Evolutionary conservation across 2,113 vertebrate species (phyloP).

Genomic region (Mus spicilegus): DNA sequence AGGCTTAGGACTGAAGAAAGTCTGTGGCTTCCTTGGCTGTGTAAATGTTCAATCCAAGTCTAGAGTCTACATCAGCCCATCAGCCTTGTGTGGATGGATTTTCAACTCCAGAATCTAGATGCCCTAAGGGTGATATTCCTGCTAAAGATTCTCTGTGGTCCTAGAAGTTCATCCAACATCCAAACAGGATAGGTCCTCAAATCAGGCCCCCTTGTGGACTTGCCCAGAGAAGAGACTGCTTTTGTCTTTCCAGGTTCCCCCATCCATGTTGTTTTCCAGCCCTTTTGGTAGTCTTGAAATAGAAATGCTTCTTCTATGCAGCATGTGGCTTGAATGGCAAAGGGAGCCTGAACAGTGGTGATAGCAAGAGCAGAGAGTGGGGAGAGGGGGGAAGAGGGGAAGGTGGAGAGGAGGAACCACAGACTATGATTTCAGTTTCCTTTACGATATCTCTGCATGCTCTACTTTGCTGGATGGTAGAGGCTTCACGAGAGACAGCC

Average conservation of each 20-base stretch:
- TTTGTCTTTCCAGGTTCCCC: background rate
- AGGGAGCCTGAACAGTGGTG: fast-evolving
- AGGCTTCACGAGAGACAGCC: background rate
- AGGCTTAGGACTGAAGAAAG: background rate
- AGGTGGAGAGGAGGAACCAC: background rate
- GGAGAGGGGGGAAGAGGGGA: background rate
- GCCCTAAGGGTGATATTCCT: background rate
- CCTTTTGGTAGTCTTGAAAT: background rate
- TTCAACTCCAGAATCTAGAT: background rate
- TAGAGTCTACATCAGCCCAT: fast-evolving
- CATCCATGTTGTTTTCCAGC: background rate
- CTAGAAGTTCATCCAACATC: background rate
- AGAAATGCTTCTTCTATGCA: background rate
- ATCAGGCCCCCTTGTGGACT: background rate
- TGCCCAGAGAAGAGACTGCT: background rate
- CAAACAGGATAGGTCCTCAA: background rate
- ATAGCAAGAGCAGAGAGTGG: background rate
- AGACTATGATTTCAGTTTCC: background rate
- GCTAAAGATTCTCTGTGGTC: background rate
- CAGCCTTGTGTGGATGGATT: background rate
- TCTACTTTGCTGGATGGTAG: background rate
- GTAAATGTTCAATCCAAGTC: background rate
- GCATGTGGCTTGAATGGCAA: background rate
- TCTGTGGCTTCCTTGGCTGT: background rate
- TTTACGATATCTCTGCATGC: background rate